phyloP scores from a whole-genome alignment of 2,113 vertebrate species.

The Psammodynastes pulverulentus region DNA sequence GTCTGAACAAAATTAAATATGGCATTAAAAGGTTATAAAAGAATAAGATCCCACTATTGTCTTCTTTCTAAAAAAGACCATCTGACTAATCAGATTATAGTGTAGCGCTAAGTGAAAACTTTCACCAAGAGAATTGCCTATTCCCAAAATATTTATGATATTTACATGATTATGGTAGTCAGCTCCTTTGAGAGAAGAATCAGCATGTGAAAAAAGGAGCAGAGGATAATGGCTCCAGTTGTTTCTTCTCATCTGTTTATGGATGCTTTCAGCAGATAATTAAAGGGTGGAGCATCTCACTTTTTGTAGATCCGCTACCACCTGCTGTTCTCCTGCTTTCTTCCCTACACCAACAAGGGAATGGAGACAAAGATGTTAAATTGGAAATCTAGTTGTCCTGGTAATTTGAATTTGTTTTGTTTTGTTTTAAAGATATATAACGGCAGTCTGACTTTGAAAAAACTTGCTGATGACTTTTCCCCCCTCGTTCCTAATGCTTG shows the following conservation, averaged over 20 bases:
- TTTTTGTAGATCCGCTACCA: neutral
- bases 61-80: neutral
- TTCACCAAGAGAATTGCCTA: neutral
- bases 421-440: neutral
- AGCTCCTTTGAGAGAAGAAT: neutral
- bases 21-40: neutral
- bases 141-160: neutral
- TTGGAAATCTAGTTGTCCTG: neutral
- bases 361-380: neutral
- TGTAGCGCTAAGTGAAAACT: neutral
- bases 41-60: neutral
- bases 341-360: neutral
- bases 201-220: neutral
- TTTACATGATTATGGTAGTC: neutral
- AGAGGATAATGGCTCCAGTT: neutral
- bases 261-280: neutral
- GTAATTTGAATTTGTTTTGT: neutral
- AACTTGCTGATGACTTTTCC: neutral
- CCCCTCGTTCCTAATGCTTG: neutral
- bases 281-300: neutral
- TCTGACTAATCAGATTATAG: neutral
- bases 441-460: neutral
- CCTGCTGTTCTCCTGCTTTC: neutral
- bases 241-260: neutral
- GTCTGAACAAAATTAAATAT: neutral